phyloP scores from a whole-genome alignment of 2,888 invertebrate genomes.

The Pantelozetes paolii region DNA sequence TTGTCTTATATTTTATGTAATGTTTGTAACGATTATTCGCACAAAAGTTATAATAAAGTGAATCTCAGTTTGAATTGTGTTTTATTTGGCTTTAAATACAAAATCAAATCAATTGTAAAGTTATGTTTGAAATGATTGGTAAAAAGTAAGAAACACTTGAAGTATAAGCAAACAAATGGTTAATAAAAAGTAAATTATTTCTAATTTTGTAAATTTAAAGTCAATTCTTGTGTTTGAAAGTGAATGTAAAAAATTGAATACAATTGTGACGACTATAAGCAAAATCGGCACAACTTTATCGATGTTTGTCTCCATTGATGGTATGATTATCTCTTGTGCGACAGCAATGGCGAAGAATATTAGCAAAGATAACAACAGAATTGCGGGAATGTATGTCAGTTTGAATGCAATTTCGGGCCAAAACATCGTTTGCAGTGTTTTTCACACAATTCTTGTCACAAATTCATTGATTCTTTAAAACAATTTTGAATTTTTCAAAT shows the following conservation, averaged over 20 bases:
- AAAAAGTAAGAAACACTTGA: neutral
- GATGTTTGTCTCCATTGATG: neutral
- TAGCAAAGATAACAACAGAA: neutral
- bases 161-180: neutral
- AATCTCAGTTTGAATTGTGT: too few relatives aligned
- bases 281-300: neutral
- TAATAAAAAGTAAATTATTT: neutral
- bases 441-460: neutral
- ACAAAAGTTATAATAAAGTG: too few relatives aligned
- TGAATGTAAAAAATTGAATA: neutral
- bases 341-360: neutral
- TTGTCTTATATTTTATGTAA: too few relatives aligned
- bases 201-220: neutral
- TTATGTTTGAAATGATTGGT: neutral
- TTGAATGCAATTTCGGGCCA: slow-evolving; percentile 1
- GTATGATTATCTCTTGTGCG: neutral
- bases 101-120: too few relatives aligned
- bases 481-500: too few relatives aligned
- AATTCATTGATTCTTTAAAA: neutral
- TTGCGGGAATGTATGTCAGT: slow-evolving; percentile 4
- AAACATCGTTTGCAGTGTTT: neutral
- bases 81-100: too few relatives aligned
- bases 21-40: too few relatives aligned
- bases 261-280: neutral
- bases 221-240: neutral